phyloP scores from a whole-genome alignment of 2,113 vertebrate genomes.

The Embiotoca jacksoni region DNA sequence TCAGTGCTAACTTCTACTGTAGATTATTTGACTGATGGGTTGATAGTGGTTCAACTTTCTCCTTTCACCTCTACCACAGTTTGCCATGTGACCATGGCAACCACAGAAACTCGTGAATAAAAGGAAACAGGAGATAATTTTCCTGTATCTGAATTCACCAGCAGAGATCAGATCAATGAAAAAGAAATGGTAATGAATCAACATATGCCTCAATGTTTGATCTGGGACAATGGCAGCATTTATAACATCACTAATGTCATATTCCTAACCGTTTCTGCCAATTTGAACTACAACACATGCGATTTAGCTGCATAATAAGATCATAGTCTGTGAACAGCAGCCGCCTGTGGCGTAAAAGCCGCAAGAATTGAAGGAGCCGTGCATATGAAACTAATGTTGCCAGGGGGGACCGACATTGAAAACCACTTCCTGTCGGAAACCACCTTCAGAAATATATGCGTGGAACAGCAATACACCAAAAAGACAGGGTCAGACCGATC shows the following conservation, averaged over 20 bases:
- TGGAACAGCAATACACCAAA: not conserved
- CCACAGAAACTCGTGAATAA: not conserved
- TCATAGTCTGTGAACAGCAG: not conserved
- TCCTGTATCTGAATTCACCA: not conserved
- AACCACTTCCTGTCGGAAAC: not conserved
- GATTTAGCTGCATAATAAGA: not conserved
- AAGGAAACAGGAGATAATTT: not conserved
- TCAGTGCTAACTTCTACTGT: not conserved
- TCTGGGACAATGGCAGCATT: not conserved
- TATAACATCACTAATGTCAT: not conserved
- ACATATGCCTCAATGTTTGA: not conserved
- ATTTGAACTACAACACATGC: not conserved
- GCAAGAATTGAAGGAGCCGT: not conserved
- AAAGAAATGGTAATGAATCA: not conserved
- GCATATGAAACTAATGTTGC: not conserved
- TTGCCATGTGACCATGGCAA: not conserved
- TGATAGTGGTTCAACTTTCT: not conserved
- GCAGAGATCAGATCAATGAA: not conserved
- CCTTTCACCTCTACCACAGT: not conserved
- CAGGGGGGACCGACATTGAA: not conserved
- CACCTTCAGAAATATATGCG: not conserved
- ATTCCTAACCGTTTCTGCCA: not conserved
- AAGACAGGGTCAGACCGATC: not conserved
- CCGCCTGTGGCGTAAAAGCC: not conserved
- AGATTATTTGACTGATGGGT: conserved; percentile 5